These are phyloP conservation scores for Julus scandinavius DNA, from an alignment of 2,888 invertebrate genomes.

Conservation along the genomic window DNA sequence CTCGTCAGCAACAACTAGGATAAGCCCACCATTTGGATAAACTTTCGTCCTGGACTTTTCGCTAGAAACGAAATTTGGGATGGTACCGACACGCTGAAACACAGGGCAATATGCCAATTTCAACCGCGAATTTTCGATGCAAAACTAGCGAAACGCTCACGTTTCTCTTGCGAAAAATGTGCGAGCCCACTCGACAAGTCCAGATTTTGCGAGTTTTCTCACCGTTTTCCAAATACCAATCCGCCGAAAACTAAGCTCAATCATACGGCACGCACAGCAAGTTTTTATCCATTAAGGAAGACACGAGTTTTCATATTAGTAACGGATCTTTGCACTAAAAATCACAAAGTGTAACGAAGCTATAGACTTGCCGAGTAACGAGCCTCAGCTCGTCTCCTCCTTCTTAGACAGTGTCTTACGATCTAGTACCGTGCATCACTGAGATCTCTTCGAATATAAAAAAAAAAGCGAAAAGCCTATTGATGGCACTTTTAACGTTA, in stretches of 20 bases:
- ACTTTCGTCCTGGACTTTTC: not conserved
- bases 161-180: not conserved
- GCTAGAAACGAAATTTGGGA: not conserved
- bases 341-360: conserved; percentile 25
- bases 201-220: not conserved
- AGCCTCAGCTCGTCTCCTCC: conserved; percentile 28
- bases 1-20: not conserved
- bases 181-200: not conserved
- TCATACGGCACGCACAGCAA: not conserved
- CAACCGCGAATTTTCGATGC: not conserved
- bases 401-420: conserved; percentile 23
- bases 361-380: not conserved
- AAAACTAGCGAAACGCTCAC: not conserved
- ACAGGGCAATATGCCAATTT: not conserved
- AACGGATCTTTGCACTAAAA: conserved; percentile 5
- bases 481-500: not conserved
- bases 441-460: not conserved
- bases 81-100: not conserved
- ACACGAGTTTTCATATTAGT: conserved; percentile 12
- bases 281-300: not conserved
- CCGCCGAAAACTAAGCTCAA: too few species aligned
- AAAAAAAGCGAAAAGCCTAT: not conserved
- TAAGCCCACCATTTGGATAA: not conserved
- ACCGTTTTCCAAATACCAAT: not conserved
- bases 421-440: not conserved